These are phyloP conservation scores for Clarias batrachus DNA, from an alignment of 2,113 vertebrate genomes.

Conservation along the genomic window DNA sequence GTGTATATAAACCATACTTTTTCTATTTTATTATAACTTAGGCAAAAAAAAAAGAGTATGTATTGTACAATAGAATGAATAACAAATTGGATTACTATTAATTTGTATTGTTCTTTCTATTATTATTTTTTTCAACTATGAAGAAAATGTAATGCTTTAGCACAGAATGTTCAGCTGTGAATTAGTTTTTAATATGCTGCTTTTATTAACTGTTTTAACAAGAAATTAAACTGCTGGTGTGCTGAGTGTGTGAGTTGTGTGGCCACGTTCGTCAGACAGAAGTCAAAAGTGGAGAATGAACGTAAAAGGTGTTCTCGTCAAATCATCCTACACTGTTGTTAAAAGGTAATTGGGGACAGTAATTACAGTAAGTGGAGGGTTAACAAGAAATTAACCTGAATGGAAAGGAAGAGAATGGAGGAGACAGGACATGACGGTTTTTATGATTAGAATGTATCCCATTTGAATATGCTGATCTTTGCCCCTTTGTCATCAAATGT, in stretches of 20 bases:
- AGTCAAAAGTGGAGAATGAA: conserved; percentile 37
- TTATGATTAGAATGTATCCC: conserved; percentile 41
- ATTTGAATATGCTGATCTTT: conserved; percentile 53
- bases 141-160: background rate
- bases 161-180: background rate
- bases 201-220: conserved; percentile 20
- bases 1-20: background rate
- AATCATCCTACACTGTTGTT: conserved; percentile 42
- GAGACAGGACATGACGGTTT: conserved; percentile 36
- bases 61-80: background rate
- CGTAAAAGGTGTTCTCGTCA: conserved; percentile 32
- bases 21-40: background rate
- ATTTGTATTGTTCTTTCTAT: background rate
- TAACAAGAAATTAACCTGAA: conserved; percentile 55
- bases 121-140: background rate
- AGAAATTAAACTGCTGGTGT: background rate
- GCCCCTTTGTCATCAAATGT: conserved; percentile 40
- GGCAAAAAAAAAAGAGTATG: background rate
- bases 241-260: conserved; percentile 17
- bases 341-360: conserved; percentile 53
- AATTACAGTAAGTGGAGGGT: conserved; percentile 55
- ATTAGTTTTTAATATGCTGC: background rate
- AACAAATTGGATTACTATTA: background rate
- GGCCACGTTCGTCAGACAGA: conserved; percentile 18
- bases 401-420: conserved; percentile 32